Base-by-base conservation (phyloP, 1,140 invertebrate genomes). In the Ericerus pela region DNA sequence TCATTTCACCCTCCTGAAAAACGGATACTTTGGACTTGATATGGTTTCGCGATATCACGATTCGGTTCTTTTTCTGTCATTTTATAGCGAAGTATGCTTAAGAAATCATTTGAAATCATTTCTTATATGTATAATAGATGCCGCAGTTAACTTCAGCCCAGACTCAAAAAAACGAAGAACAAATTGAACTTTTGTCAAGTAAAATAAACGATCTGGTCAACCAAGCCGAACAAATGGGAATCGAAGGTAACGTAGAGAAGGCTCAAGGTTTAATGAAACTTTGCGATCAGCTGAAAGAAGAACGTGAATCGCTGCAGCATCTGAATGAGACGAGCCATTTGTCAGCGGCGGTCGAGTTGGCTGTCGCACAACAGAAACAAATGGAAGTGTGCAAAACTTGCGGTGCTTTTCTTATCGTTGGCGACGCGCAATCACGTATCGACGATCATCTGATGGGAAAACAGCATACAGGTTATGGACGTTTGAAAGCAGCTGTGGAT, bases 351-450 rank as follows among this genome's bases (percentile, higher is more conserved):
- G n/a, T 83, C 3, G 82, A 88, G 69, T 71, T 87, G 62, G 87
- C 85, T 54, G 82, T 81, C 22, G 84, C 85, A 28, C 88, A 88
- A 67, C 89, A 93, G 69, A 97, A 96, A 68, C 89, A 93, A 68
- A 98, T 99, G 95, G 93, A 98, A 72, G 93, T 98, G 2, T 99
- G 96, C 72, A 87, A 93, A 63, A 89, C 96, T 1, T 99, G 95
- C 73, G 95, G 94, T 3, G 94, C 95, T 10, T 96, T 99, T 71
- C 74, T 98, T 12, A 96, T 99, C 64, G 92, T 98, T 20, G 94
- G 85, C n/a, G 95, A 98, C 74, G 94, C 93, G 1, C 93, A 96
- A 66, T 92, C 96, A 65, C 77, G 95, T 60, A 91, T 97, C 60
- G 93, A 97, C 66, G 95, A 98, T 70, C 94, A 97, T 75, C 72